These are phyloP conservation scores for Xylota sylvarum DNA, from an alignment of 2,888 invertebrate genomes.

Conservation along the genomic window DNA sequence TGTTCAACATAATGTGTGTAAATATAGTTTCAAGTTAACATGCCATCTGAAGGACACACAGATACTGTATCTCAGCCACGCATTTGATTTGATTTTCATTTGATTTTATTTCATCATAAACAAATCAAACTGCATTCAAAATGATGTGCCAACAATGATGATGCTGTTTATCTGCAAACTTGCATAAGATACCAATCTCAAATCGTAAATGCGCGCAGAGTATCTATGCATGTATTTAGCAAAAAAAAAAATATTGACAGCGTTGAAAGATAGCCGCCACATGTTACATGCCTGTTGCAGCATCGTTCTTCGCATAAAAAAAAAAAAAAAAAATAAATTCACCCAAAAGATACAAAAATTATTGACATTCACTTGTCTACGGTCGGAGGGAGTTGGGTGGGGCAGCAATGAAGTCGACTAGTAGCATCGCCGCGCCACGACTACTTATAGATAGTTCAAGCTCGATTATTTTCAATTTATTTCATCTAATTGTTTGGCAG, in stretches of 20 bases:
- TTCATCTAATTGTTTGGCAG: conserved; percentile 75
- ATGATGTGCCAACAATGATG: conserved; percentile 54
- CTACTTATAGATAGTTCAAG: conserved; percentile 72
- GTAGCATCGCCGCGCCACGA: conserved; percentile 14
- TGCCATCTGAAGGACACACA: conserved; percentile 35
- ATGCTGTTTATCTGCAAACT: conserved; percentile 40
- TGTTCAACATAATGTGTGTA: conserved; percentile 21
- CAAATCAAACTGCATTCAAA: conserved; percentile 65
- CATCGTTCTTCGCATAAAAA: conserved; percentile 31
- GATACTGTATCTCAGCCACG: conserved; percentile 37
- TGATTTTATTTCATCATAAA: conserved; percentile 70
- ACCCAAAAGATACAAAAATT: conserved; percentile 46
- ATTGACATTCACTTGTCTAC: conserved; percentile 69
- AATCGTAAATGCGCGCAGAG: conserved; percentile 1
- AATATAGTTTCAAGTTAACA: conserved; percentile 15
- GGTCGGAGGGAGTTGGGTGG: conserved; percentile 2
- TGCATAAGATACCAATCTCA: conserved; percentile 54
- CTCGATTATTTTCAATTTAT: conserved; percentile 76
- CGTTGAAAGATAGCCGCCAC: conserved; percentile 75
- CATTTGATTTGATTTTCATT: conserved; percentile 36
- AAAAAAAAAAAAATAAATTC: no score
- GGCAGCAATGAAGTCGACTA: not conserved
- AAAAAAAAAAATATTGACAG: conserved; percentile 67
- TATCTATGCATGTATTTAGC: conserved; percentile 64
- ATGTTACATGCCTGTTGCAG: conserved; percentile 52